These are phyloP conservation scores for Glaucidium brasilianum DNA, from an alignment of 2,113 vertebrate species.

Conservation along the genomic window DNA sequence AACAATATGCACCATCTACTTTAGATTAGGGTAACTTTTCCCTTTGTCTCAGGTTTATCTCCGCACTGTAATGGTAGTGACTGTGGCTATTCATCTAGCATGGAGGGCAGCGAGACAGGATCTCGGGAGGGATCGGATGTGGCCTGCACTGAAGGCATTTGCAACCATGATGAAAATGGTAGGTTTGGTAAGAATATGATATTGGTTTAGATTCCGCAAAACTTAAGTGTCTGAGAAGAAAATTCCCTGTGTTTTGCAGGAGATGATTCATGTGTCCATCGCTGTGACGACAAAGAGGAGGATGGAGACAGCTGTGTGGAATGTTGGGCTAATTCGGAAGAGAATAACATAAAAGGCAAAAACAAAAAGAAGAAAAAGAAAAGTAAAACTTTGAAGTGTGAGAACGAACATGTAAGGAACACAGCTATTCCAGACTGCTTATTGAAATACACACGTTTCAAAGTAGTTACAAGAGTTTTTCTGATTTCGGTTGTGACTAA, in stretches of 20 bases:
- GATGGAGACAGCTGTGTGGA: constrained; percentile 91
- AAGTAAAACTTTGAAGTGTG: constrained; percentile 81
- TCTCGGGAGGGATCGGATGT: constrained; percentile 94
- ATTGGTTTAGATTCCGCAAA: neutral
- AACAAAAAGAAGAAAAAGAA: constrained; percentile 98
- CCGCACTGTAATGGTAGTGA: constrained; percentile 90
- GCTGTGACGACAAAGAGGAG: constrained; percentile 88
- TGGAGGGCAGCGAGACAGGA: constrained; percentile 92
- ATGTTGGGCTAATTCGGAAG: constrained; percentile 88
- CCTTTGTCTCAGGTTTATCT: constrained; percentile 77
- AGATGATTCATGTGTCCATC: constrained; percentile 82
- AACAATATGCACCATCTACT: neutral
- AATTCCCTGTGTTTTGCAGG: constrained; percentile 56
- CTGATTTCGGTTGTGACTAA: accelerated
- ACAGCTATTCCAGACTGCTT: neutral
- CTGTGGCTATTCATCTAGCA: constrained; percentile 95
- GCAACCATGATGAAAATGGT: constrained; percentile 95
- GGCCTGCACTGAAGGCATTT: constrained; percentile 95
- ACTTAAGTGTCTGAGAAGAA: neutral
- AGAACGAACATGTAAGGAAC: constrained; percentile 81
- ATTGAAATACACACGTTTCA: neutral
- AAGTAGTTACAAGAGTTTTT: neutral
- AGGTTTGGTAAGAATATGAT: neutral
- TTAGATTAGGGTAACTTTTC: neutral
- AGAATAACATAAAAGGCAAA: constrained; percentile 84